These are phyloP conservation scores for Montifringilla adamsi DNA, from an alignment of 2,113 vertebrate genomes.

Conservation along the genomic window DNA sequence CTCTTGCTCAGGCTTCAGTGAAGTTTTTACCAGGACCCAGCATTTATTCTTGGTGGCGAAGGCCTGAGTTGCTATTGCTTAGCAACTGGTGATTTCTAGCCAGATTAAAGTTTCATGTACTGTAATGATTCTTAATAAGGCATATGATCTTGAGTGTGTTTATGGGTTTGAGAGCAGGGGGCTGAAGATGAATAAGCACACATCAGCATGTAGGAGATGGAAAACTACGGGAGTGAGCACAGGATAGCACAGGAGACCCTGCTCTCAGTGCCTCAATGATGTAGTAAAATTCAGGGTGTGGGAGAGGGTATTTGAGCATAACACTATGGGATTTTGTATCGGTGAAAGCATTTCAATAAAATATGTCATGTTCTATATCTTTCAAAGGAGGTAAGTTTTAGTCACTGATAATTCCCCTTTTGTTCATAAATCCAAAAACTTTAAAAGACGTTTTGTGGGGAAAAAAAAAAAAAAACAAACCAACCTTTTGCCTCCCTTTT, in stretches of 20 bases:
- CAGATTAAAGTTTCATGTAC: not conserved
- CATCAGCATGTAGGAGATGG: not conserved
- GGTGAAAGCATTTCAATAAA: not conserved
- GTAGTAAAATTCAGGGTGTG: not conserved
- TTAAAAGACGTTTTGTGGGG: not conserved
- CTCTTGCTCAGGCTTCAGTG: not conserved
- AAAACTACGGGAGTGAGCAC: not conserved
- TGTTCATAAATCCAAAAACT: not conserved
- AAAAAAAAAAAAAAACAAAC: accelerated
- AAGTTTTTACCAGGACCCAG: not conserved
- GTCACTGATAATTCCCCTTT: not conserved
- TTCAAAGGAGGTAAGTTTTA: not conserved
- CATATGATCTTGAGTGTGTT: not conserved
- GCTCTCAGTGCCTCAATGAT: not conserved
- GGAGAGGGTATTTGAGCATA: not conserved
- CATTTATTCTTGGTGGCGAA: not conserved
- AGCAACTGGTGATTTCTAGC: not conserved
- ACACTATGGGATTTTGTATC: not conserved
- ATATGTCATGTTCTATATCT: not conserved
- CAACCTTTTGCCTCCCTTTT: not conserved
- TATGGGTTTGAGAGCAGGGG: not conserved
- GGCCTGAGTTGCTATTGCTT: not conserved
- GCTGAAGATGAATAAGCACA: not conserved
- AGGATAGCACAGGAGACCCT: not conserved
- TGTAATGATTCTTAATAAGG: not conserved